Evolutionary conservation across 2,888 invertebrate genomes (phyloP).

Genomic region (Alcis repandata): DNA sequence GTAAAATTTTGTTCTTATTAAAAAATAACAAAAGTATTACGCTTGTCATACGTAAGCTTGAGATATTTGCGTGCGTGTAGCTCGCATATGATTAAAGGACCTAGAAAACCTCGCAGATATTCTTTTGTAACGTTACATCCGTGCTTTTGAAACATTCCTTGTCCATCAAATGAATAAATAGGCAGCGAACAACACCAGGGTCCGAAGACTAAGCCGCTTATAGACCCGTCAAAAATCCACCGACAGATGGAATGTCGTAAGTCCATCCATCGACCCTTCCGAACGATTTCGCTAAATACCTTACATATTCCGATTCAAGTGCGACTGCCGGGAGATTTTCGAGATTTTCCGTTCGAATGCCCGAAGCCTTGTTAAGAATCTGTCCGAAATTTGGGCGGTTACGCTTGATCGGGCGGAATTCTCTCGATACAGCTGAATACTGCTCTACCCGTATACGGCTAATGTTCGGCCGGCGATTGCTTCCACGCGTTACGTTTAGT

Average conservation of each 20-base stretch:
- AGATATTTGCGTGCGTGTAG: too few species aligned
- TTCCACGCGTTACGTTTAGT: constrained; percentile 48
- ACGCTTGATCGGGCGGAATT: constrained; percentile 63
- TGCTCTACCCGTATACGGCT: constrained; percentile 35
- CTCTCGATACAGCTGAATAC: constrained; percentile 43
- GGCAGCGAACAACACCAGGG: background rate
- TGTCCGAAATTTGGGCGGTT: constrained; percentile 68
- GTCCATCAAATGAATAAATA: background rate
- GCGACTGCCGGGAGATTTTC: constrained; percentile 79
- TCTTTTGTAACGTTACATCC: too few species aligned
- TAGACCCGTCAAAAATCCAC: constrained; percentile 27
- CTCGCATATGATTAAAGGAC: too few species aligned
- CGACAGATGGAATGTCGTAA: constrained; percentile 30
- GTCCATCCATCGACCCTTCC: constrained; percentile 22
- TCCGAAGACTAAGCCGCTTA: constrained; percentile 22
- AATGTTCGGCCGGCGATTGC: constrained; percentile 49
- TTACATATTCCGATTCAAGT: constrained; percentile 80
- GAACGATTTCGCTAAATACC: constrained; percentile 69
- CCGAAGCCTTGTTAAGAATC: constrained; percentile 81
- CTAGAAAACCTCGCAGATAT: too few species aligned
- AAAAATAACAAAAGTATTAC: too few species aligned
- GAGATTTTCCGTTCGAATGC: constrained; percentile 77
- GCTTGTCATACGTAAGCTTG: too few species aligned
- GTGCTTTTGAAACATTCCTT: background rate
- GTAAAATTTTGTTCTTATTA: too few species aligned